Evolutionary conservation across 2,113 vertebrate genomes (phyloP), one percentile per base, ranked within the genome.

Genomic region (Mormoops blainvillei): DNA sequence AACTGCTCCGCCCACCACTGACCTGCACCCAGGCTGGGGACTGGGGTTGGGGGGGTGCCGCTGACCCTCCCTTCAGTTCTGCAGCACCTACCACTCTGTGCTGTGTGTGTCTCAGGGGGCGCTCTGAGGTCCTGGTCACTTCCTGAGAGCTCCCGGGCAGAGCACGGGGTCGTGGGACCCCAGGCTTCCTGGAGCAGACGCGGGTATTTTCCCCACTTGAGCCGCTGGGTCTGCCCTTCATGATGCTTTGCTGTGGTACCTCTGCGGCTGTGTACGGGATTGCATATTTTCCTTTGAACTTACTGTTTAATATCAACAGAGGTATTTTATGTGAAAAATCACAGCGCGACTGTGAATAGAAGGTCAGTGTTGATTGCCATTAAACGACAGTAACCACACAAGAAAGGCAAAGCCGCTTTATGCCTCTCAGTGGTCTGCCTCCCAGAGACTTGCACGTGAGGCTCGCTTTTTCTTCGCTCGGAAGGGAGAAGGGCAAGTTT

Each of bases 21-120:
- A 38, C 65, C 26, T 16, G 38, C 2, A 0, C 7, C 26, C 7
- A 1, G 3, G 19, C 38, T 36, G 0, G 7, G 41, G 22, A 31
- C 26, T 1, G 10, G 61, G 61, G 61, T 5, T n/a, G n/a, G 28
- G 61, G 61, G 61, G 31, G 4, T 5, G 11, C 3, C 2, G 20
- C 16, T n/a, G 31, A 22, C 87, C 4, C 54, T 26, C 33, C 24
- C 85, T 24, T 22, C n/a, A 20, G 80, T 24, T 13, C 9, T 1
- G 67, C n/a, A 16, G 56, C 8, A 1, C 22, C 48, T 22, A 26
- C 48, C 73, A 7, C 22, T 56, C 31, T 36, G 28, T 28, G 8
- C 45, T 22, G 58, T 67, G 38, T 81, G 9, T 38, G n/a, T n/a
- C 45, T 54, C 18, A 13, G 81, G 36, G 48, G 43, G 13, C 8